Percentiles rank a stretch among this genome's conserved stretches.
These are phyloP conservation scores for Stegodyphus mimosarum DNA, from an alignment of 1,140 invertebrate genomes.

Conservation along the genomic window DNA sequence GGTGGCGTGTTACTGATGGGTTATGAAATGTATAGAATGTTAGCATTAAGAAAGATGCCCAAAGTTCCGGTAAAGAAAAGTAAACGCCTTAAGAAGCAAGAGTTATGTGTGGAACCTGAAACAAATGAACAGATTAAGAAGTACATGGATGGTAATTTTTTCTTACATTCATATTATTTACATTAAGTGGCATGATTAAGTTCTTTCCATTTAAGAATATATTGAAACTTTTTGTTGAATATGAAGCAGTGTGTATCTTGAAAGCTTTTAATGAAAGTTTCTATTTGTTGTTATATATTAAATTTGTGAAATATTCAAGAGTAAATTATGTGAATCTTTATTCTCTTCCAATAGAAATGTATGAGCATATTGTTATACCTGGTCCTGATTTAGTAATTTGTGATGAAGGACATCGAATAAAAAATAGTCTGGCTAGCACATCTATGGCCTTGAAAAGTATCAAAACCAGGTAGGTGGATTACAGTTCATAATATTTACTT, in stretches of 20 bases:
- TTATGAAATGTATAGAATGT: conserved; percentile 89
- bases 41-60: conserved; percentile 63
- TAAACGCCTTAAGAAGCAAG: conserved; percentile 71
- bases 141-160: conserved; percentile 79
- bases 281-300: too few species aligned
- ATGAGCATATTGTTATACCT: conserved; percentile 75
- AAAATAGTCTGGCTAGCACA: conserved; percentile 93
- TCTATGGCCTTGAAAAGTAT: conserved; percentile 92
- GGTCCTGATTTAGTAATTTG: conserved; percentile 95
- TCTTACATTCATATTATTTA: neutral
- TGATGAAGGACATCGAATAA: conserved; percentile 96
- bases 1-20: conserved; percentile 97
- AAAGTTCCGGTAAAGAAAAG: conserved; percentile 69
- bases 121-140: conserved; percentile 84
- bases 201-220: too few species aligned
- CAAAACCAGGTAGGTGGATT: conserved; percentile 72
- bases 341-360: conserved; percentile 49
- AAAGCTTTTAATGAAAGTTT: too few species aligned
- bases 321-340: neutral
- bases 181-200: neutral
- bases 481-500: too few species aligned
- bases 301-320: neutral
- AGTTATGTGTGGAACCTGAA: conserved; percentile 70
- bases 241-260: too few species aligned
- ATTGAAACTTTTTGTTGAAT: too few species aligned